phyloP scores from a whole-genome alignment of 1,140 invertebrate genomes.

The Scaptomyza pallida region DNA sequence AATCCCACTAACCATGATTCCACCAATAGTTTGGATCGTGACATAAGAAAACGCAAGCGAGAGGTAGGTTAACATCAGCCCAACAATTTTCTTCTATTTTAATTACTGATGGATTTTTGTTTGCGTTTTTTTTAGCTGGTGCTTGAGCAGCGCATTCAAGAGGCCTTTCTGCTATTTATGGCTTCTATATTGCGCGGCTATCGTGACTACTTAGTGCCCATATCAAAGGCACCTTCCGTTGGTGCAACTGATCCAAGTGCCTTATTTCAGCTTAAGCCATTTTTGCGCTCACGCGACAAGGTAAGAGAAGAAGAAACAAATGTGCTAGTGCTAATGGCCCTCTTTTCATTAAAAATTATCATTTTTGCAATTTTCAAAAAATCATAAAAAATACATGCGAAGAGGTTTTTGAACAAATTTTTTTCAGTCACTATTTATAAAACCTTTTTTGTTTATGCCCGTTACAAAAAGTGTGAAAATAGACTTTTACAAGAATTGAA shows the following conservation, averaged over 20 bases:
- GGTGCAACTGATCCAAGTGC: conserved; percentile 97
- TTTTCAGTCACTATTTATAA: too few species aligned
- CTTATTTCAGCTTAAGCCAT: conserved; percentile 96
- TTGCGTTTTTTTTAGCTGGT: conserved; percentile 85
- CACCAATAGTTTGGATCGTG: conserved; percentile 86
- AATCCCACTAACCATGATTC: conserved; percentile 85
- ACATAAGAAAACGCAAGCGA: conserved; percentile 86
- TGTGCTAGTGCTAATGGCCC: too few species aligned
- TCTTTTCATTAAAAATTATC: too few species aligned
- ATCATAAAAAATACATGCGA: too few species aligned
- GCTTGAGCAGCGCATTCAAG: conserved; percentile 97
- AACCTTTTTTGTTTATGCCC: too few species aligned
- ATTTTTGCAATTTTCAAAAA: too few species aligned
- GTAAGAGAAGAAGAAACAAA: conserved; percentile 58
- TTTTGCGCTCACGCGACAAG: conserved; percentile 87
- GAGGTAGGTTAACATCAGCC: conserved; percentile 79
- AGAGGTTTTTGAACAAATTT: too few species aligned
- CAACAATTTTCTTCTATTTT: background rate
- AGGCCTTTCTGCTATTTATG: conserved; percentile 98
- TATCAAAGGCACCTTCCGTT: conserved; percentile 96
- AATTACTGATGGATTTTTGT: background rate
- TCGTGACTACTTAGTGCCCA: conserved; percentile 94
- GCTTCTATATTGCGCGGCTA: conserved; percentile 96
- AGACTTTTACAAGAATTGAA: too few species aligned
- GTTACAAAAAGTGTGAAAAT: too few species aligned